Evolutionary conservation across 2,113 vertebrate genomes (phyloP).

Genomic region (Atherinomorus stipes): DNA sequence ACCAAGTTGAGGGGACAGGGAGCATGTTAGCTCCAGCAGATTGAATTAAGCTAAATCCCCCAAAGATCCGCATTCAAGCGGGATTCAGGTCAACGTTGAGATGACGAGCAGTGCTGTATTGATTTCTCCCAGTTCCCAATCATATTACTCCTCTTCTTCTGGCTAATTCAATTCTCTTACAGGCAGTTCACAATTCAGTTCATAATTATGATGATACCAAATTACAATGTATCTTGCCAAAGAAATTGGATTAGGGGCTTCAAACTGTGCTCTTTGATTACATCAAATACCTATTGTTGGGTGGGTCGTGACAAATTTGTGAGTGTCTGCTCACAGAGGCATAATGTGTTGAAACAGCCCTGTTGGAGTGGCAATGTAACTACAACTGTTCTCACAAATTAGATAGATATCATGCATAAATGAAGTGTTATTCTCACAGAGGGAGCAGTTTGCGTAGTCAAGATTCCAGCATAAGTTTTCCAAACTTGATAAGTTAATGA

Average conservation of each 20-base stretch:
- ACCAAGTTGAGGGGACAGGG: conserved; percentile 72
- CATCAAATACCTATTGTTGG: conserved; percentile 75
- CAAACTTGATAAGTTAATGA: conserved; percentile 39
- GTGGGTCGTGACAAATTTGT: conserved; percentile 64
- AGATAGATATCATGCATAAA: conserved; percentile 68
- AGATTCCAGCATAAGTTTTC: conserved; percentile 27
- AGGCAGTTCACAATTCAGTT: conserved; percentile 78
- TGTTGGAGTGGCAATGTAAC: conserved; percentile 62
- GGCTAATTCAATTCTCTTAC: conserved; percentile 75
- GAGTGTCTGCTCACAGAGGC: conserved; percentile 53
- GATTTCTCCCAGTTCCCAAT: conserved; percentile 78
- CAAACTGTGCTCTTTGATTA: conserved; percentile 75
- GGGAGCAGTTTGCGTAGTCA: conserved; percentile 27
- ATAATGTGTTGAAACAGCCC: conserved; percentile 57
- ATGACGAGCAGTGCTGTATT: conserved; percentile 74
- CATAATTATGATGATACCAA: conserved; percentile 76
- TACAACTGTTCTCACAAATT: conserved; percentile 67
- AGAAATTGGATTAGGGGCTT: conserved; percentile 77
- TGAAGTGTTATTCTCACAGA: conserved; percentile 42
- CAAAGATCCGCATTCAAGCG: conserved; percentile 75
- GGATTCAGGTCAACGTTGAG: conserved; percentile 75
- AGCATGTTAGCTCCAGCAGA: conserved; percentile 71
- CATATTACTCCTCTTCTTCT: conserved; percentile 75
- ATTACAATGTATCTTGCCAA: conserved; percentile 75
- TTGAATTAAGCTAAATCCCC: conserved; percentile 79